phyloP scores from a whole-genome alignment of 2,113 vertebrate species.

The Columbina picui region DNA sequence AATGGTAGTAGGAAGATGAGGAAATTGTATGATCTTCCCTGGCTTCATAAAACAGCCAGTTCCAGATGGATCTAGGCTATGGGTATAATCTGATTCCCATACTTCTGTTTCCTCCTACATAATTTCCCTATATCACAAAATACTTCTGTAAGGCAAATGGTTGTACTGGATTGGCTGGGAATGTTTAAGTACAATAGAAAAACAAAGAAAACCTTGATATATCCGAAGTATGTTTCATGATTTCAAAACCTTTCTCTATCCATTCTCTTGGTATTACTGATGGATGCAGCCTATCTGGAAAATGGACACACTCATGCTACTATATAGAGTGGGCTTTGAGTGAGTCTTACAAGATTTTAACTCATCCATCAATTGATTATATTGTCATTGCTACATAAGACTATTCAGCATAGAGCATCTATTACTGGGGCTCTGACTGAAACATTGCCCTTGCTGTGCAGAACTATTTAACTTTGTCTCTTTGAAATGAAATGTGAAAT shows the following conservation, averaged over 20 bases:
- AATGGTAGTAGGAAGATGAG: not conserved
- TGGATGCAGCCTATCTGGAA: constrained; percentile 30
- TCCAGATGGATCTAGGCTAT: not conserved
- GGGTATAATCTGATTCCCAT: not conserved
- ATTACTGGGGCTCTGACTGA: constrained; percentile 28
- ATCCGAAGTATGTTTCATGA: not conserved
- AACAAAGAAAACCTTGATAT: not conserved
- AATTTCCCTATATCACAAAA: not conserved
- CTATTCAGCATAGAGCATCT: constrained; percentile 43
- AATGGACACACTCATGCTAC: not conserved
- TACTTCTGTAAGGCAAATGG: not conserved
- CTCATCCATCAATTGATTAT: constrained; percentile 65
- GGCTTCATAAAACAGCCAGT: not conserved
- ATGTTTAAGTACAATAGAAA: not conserved
- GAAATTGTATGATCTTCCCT: not conserved
- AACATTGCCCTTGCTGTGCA: constrained; percentile 23
- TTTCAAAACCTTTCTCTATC: not conserved
- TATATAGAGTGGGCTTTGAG: constrained; percentile 19
- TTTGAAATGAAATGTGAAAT: constrained; percentile 48
- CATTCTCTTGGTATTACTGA: not conserved
- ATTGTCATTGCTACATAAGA: constrained; percentile 44
- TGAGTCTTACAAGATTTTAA: constrained; percentile 58
- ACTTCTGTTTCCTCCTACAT: not conserved
- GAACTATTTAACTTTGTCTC: constrained; percentile 35
- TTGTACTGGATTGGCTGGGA: not conserved